phyloP scores from a whole-genome alignment of 2,797 vertebrate species.

The Rhadinocentrus ornatus region DNA sequence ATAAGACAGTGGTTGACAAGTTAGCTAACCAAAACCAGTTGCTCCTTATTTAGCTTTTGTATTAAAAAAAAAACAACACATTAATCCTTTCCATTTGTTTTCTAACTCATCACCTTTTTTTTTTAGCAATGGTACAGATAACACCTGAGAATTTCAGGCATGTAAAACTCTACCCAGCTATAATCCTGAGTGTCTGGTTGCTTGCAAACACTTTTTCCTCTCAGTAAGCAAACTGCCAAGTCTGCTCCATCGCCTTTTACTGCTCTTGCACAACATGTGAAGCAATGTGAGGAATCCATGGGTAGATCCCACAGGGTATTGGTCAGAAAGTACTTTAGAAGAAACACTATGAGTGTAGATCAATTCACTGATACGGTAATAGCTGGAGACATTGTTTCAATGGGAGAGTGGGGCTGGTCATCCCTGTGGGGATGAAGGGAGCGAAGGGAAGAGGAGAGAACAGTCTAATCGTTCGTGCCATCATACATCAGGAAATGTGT shows the following conservation, averaged over 20 bases:
- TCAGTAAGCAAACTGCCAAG: constrained; percentile 20
- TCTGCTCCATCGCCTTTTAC: constrained; percentile 39
- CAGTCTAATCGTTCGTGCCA: constrained; percentile 9
- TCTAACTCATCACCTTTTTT: constrained; percentile 9
- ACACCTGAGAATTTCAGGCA: constrained; percentile 27
- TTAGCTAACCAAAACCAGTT: background rate
- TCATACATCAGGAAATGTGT: constrained; percentile 32
- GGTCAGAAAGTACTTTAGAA: constrained; percentile 17
- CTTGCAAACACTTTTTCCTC: constrained; percentile 25
- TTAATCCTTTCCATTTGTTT: constrained; percentile 1
- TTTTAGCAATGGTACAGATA: constrained; percentile 5
- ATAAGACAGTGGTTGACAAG: background rate
- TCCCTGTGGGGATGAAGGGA: constrained; percentile 28
- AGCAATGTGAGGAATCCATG: constrained; percentile 42
- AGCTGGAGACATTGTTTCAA: constrained; percentile 17
- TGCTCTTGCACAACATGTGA: constrained; percentile 59
- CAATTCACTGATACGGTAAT: constrained; percentile 13
- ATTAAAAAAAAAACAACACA: background rate
- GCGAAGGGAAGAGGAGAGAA: background rate
- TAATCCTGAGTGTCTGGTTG: constrained; percentile 38
- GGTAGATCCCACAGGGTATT: constrained; percentile 8
- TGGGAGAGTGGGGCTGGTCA: constrained; percentile 19
- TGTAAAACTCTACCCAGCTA: constrained; percentile 9
- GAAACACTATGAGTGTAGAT: constrained; percentile 21
- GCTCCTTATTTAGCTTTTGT: background rate